Evolutionary conservation across 2,113 vertebrate species (phyloP), one percentile per base, ranked within the genome.

Genomic region (Chaetorhynchus papuensis): DNA sequence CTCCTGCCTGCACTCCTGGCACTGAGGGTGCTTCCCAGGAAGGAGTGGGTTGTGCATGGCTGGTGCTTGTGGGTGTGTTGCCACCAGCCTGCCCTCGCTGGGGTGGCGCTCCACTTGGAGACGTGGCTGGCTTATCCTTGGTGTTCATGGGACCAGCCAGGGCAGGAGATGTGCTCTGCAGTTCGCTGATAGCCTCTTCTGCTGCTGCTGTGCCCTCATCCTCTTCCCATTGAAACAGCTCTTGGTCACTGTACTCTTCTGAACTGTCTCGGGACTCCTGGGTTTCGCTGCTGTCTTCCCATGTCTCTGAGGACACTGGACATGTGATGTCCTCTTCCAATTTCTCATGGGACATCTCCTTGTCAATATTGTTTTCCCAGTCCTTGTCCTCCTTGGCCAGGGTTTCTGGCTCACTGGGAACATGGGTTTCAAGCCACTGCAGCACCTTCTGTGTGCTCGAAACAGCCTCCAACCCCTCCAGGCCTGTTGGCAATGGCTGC

Each of bases 91-190:
- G 42, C 30, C 20, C 13, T 54, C 0, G 49, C 56, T 49, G 56
- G 7, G 45, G 16, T 26, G 45, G 28, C 6, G 1, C 47, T 53
- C 0, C 12, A 16, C 12, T 2, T 20, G 28, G 30, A 24, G 13
- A 11, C 1, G 0, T 12, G 24, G n/a, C 20, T 30, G 49, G 30
- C 16, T 63, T 24, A 14, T 63, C 30, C 49, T 63, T 30, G 41
- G 24, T 41, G 49, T 14, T 16, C 30, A 8, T 17, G n/a, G 49
- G 10, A 54, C 4, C 30, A 47, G 28, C 19, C 20, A n/a, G 28
- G 13, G n/a, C 16, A 63, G 23, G n/a, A 87, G 24, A 47, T 13
- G 41, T 7, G 23, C 39, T 61, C n/a, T 87, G 54, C 13, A 13
- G 15, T 49, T 76, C 35, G 31, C 21, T 42, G 44, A 14, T 11